phyloP scores from a whole-genome alignment of 2,113 vertebrate genomes.

The Rhineura floridana region DNA sequence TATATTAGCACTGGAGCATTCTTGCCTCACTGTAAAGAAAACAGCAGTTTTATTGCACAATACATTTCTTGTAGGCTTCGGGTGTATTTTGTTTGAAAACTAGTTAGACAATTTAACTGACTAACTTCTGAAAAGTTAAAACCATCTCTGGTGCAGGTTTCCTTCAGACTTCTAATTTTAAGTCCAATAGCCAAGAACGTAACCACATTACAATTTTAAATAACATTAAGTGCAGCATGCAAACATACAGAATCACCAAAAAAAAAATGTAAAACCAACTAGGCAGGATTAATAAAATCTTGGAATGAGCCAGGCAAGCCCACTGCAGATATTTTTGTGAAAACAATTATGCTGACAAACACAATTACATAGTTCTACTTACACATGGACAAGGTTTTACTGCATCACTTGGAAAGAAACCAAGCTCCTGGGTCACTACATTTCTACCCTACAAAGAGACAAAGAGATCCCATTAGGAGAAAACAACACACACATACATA shows the following conservation, averaged over 20 bases:
- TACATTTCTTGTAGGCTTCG: constrained; percentile 19
- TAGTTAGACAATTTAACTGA: constrained; percentile 45
- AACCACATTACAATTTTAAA: constrained; percentile 24
- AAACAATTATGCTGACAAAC: constrained; percentile 37
- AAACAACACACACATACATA: not conserved
- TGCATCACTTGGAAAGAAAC: constrained; percentile 95
- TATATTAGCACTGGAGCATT: constrained; percentile 44
- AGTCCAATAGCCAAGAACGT: constrained; percentile 16
- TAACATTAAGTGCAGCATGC: not conserved
- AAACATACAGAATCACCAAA: constrained; percentile 16
- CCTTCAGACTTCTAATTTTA: constrained; percentile 27
- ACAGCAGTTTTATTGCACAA: constrained; percentile 22
- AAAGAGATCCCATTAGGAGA: constrained; percentile 60
- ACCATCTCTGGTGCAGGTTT: constrained; percentile 35
- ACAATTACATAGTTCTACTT: constrained; percentile 73
- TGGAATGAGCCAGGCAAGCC: constrained; percentile 1
- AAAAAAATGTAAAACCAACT: not conserved
- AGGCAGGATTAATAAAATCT: constrained; percentile 46
- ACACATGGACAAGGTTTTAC: constrained; percentile 96
- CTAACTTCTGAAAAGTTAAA: constrained; percentile 44
- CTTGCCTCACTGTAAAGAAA: constrained; percentile 19
- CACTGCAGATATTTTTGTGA: constrained; percentile 15
- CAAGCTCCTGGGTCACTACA: constrained; percentile 89
- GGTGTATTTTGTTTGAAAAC: constrained; percentile 37
- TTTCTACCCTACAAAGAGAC: constrained; percentile 87